These are phyloP conservation scores for Callithrix jacchus DNA, from an alignment of 2,113 vertebrate genomes.

Conservation along the genomic window DNA sequence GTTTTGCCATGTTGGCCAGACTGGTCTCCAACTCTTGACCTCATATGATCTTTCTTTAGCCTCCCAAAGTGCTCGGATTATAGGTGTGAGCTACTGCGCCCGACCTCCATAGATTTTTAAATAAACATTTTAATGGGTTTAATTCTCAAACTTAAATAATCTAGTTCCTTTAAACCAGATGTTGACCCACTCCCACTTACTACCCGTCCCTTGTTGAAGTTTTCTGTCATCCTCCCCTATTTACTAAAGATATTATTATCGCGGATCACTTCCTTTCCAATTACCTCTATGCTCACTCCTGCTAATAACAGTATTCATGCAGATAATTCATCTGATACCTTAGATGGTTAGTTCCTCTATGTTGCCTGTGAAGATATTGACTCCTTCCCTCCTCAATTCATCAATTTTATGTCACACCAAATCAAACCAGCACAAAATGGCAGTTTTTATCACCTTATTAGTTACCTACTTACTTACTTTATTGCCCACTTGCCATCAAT, in stretches of 20 bases:
- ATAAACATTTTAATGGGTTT: not conserved
- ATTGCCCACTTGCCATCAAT: not conserved
- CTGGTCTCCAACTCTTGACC: no score
- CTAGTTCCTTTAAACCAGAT: not conserved
- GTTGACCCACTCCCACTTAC: not conserved
- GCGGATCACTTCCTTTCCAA: constrained; percentile 50
- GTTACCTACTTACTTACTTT: constrained; percentile 30
- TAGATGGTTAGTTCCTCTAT: constrained; percentile 7
- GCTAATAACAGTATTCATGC: constrained; percentile 24
- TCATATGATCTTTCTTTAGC: no score
- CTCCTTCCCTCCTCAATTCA: not conserved
- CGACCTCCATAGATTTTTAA: not conserved
- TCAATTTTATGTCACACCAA: constrained; percentile 42
- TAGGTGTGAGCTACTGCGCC: no score
- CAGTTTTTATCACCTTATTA: constrained; percentile 7
- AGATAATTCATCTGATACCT: constrained; percentile 9
- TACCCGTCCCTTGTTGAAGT: not conserved
- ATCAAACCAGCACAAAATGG: not conserved
- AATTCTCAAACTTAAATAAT: not conserved
- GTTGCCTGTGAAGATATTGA: constrained; percentile 12
- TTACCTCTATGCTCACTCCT: constrained; percentile 59
- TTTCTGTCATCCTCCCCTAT: not conserved
- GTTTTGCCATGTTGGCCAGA: no score
- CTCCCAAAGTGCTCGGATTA: no score
- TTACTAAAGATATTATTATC: constrained; percentile 27